Conservation (phyloP, 1,140 invertebrate species). For the Drosophila pachea region DNA sequence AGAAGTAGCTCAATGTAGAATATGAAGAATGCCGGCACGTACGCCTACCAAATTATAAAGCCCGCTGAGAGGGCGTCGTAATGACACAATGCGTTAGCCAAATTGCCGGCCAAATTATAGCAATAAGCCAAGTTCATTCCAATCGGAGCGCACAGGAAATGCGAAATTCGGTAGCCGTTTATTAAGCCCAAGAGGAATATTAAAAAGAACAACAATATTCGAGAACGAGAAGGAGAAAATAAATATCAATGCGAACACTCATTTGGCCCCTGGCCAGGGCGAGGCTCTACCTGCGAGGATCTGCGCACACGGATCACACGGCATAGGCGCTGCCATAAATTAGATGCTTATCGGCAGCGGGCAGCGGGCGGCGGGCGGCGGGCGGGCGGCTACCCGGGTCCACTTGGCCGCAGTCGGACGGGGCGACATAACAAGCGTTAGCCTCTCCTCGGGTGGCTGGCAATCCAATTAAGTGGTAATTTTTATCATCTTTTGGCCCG, state of each 20-base stretch:
- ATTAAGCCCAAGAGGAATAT: constrained; percentile 31
- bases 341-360: constrained; percentile 60
- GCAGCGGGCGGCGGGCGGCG: neutral
- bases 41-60: constrained; percentile 50
- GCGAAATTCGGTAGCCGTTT: constrained; percentile 76
- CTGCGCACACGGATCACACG: constrained; percentile 40
- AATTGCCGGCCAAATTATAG: constrained; percentile 70
- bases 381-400: neutral
- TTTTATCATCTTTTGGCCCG: constrained; percentile 59
- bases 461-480: constrained; percentile 73
- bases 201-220: constrained; percentile 6
- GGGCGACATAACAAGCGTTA: constrained; percentile 17
- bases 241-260: constrained; percentile 39
- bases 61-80: constrained; percentile 39
- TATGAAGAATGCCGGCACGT: constrained; percentile 59
- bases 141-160: constrained; percentile 54
- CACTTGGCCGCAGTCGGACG: too few relatives aligned
- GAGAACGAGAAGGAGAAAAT: constrained; percentile 13
- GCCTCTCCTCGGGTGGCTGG: constrained; percentile 50
- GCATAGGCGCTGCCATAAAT: constrained; percentile 67
- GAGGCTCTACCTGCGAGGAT: constrained; percentile 27
- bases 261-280: neutral
- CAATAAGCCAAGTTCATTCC: constrained; percentile 15
- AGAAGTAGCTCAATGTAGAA: too few relatives aligned
- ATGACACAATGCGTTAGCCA: constrained; percentile 66